Evolutionary conservation across 2,113 vertebrate species (phyloP).

Genomic region (Lucifuga dentata): DNA sequence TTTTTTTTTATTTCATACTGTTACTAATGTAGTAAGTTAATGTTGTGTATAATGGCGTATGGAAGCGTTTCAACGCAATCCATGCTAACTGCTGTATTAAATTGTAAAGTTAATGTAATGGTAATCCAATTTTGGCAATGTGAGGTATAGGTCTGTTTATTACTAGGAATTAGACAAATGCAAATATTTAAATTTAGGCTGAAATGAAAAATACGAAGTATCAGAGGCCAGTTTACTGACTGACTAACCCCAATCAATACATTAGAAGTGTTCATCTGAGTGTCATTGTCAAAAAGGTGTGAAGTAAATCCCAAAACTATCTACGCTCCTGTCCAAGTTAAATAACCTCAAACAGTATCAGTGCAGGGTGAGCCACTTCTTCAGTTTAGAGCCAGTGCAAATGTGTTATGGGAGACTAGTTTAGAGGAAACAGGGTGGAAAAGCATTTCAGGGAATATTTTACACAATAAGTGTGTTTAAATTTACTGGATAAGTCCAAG

Average conservation of each 20-base stretch:
- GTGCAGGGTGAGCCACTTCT: constrained; percentile 20
- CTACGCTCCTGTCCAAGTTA: too few species aligned
- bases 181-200: neutral
- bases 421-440: constrained; percentile 62
- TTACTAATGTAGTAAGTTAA: too few species aligned
- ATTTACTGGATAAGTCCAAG: constrained; percentile 68
- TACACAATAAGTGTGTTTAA: constrained; percentile 66
- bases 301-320: constrained; percentile 1
- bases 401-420: constrained; percentile 61
- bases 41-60: too few species aligned
- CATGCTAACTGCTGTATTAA: too few species aligned
- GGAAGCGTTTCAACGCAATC: too few species aligned
- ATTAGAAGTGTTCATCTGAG: neutral
- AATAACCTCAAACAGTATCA: constrained; percentile 20
- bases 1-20: too few species aligned
- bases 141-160: neutral
- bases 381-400: constrained; percentile 35
- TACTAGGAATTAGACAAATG: neutral
- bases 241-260: neutral
- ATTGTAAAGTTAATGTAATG: too few species aligned
- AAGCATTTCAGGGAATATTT: constrained; percentile 66
- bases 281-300: constrained; percentile 9
- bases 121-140: too few species aligned
- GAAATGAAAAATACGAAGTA: neutral
- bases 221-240: neutral